phyloP scores from a whole-genome alignment of 2,888 invertebrate genomes.

The Flexamia atlantica region DNA sequence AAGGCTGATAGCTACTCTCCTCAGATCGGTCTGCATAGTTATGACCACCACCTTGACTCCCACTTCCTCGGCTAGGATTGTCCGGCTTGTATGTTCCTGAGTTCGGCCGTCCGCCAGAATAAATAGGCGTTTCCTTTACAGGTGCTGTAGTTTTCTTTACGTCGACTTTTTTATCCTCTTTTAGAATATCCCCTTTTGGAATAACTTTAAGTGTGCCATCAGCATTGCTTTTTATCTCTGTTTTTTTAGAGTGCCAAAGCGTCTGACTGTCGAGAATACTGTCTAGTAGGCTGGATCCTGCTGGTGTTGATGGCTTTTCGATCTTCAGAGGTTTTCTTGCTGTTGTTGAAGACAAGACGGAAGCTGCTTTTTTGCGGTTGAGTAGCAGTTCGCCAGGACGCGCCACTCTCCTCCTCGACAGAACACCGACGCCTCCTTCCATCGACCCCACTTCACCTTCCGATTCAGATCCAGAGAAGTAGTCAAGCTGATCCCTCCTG shows the following conservation, averaged over 20 bases:
- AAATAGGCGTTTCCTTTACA: slow-evolving; percentile 79
- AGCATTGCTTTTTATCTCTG: slow-evolving; percentile 78
- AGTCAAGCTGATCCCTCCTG: slow-evolving; percentile 82
- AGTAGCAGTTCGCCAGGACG: slow-evolving; percentile 69
- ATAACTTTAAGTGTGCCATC: slow-evolving; percentile 81
- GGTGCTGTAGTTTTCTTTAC: slow-evolving; percentile 62
- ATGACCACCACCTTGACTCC: slow-evolving; percentile 42
- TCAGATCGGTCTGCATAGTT: slow-evolving; percentile 26
- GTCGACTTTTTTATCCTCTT: slow-evolving; percentile 62
- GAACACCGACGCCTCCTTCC: slow-evolving; percentile 68
- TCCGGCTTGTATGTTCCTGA: slow-evolving; percentile 37
- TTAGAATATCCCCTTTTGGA: slow-evolving; percentile 41
- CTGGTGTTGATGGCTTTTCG: slow-evolving; percentile 48
- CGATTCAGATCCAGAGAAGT: slow-evolving; percentile 77
- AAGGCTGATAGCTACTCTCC: slow-evolving; percentile 26
- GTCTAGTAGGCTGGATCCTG: slow-evolving; percentile 79
- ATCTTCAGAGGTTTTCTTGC: slow-evolving; percentile 29
- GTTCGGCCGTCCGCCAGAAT: slow-evolving; percentile 76
- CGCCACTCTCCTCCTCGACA: slow-evolving; percentile 39
- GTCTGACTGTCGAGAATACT: slow-evolving; percentile 85
- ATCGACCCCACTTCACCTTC: slow-evolving; percentile 66
- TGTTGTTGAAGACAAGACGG: slow-evolving; percentile 25
- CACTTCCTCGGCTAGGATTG: slow-evolving; percentile 50
- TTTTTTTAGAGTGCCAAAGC: slow-evolving; percentile 82
- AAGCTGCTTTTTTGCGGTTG: slow-evolving; percentile 75